Evolutionary conservation across 2,888 invertebrate genomes (phyloP), one percentile per base, ranked within the genome.

Genomic region (Digitonthophagus gazella): DNA sequence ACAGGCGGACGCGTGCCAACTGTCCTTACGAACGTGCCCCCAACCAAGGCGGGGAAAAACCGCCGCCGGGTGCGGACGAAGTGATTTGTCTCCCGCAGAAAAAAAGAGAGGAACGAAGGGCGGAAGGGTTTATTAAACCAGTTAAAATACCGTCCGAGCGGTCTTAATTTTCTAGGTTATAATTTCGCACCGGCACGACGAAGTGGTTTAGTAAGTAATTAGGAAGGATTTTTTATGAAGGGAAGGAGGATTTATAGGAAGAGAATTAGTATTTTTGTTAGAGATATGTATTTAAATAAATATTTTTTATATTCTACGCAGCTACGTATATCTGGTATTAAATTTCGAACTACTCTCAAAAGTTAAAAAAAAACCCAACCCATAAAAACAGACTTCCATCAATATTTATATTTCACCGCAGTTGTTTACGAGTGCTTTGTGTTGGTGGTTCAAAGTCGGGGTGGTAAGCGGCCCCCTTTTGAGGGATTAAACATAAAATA

Each of bases 31-130:
- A 44, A 44, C 28, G 28, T 44, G 28, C 28, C 28, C 8, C 28
- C 28, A 44, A 44, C 6, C 8, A 44, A 44, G 28, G 28, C 8
- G 28, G 28, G 6, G 28, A 44, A 44, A 44, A 44, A 44, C 28
- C 28, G 28, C 28, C 28, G 28, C 11, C 28, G 8, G 28, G 28
- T 44, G 28, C 61, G 16, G 18, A n/a, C 18, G 18, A 20, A 61
- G 20, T 61, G 61, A 61, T 61, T 61, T 61, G 61, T 61, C 61
- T 19, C 18, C n/a, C 20, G 18, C 61, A 20, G 18, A n/a, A 61
- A 11, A 44, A 44, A 44, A n/a, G 18, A 19, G 61, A 19, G n/a
- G 61, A 8, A 8, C 19, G 18, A n/a, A 61, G 61, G 19, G 61
- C 19, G 61, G 2, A 18, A 20, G 19, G 61, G 61, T 61, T 61